phyloP scores from a whole-genome alignment of 2,888 invertebrate species.

The Zaprionus lineosus region DNA sequence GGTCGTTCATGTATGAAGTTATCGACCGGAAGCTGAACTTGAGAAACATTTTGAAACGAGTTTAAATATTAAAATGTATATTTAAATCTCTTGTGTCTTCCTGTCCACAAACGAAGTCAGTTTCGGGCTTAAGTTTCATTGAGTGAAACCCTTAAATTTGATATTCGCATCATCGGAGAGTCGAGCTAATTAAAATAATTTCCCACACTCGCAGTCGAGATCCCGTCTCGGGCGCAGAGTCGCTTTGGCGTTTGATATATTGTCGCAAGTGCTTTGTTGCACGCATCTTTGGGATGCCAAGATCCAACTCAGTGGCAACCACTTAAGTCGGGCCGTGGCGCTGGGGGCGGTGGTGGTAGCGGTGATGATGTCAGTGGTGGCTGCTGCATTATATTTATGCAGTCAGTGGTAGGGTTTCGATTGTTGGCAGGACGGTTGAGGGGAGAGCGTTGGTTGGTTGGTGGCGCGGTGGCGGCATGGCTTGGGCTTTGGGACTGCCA shows the following conservation, averaged over 20 bases:
- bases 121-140: too few species aligned
- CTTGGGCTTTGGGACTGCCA: constrained; percentile 7
- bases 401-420: constrained; percentile 10
- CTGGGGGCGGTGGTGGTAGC: constrained; percentile 1
- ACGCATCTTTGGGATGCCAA: constrained; percentile 27
- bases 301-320: constrained; percentile 34
- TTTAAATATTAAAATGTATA: neutral
- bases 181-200: constrained; percentile 57
- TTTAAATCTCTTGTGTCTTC: neutral
- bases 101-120: neutral
- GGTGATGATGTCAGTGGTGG: neutral
- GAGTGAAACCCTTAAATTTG: too few species aligned
- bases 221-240: neutral
- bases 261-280: constrained; percentile 55
- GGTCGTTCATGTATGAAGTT: constrained; percentile 22
- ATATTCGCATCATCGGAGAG: constrained; percentile 22
- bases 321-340: constrained; percentile 51
- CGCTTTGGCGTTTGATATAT: constrained; percentile 51
- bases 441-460: constrained; percentile 5
- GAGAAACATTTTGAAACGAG: constrained; percentile 25
- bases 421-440: too few species aligned
- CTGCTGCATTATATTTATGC: constrained; percentile 17
- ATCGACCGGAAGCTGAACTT: constrained; percentile 41
- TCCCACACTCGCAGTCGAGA: constrained; percentile 48
- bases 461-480: too few species aligned